Evolutionary conservation across 2,797 vertebrate genomes (phyloP).

Genomic region (Gymnoscopelus microlampas): DNA sequence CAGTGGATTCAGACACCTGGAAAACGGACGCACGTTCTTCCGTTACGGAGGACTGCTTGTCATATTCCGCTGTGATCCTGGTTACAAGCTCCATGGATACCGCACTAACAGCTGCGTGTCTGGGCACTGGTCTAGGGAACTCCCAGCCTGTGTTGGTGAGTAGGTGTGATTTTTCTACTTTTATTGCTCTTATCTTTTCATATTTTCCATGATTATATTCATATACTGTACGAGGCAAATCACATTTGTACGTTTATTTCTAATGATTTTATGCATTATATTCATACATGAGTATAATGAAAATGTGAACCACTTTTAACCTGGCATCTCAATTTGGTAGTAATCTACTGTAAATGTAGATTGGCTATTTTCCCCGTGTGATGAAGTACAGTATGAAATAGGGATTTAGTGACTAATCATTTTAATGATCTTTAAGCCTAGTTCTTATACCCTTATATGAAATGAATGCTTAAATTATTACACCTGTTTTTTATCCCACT

Average conservation of each 20-base stretch:
- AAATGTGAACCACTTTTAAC: no score
- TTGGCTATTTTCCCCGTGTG: no score
- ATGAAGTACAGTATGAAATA: no score
- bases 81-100: constrained; percentile 77
- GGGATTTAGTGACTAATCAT: no score
- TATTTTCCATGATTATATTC: background rate
- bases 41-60: constrained; percentile 77
- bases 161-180: constrained; percentile 8
- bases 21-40: constrained; percentile 79
- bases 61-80: constrained; percentile 74
- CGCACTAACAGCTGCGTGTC: constrained; percentile 78
- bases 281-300: no score
- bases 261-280: no score
- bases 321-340: no score
- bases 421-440: no score
- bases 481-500: background rate
- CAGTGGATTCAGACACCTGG: constrained; percentile 64
- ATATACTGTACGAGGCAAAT: background rate
- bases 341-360: no score
- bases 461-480: background rate
- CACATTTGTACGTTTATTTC: no score
- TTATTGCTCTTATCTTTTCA: background rate
- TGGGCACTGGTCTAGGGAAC: constrained; percentile 74
- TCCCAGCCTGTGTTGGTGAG: constrained; percentile 78
- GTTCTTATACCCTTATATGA: background rate